Evolutionary conservation across 2,888 invertebrate genomes (phyloP).

Genomic region (Amaurobius ferox): DNA sequence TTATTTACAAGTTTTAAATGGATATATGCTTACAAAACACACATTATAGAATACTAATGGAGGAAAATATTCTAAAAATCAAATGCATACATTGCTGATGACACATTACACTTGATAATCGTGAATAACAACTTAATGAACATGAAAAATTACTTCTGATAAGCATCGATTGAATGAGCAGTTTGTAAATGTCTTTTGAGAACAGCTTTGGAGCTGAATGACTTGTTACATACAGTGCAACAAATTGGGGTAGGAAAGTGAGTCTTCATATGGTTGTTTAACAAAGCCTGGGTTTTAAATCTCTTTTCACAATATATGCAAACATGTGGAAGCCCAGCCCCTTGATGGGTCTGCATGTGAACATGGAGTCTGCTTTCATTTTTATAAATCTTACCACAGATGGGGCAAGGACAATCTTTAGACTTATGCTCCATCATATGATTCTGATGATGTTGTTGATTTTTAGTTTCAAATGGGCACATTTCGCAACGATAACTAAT

Average conservation of each 20-base stretch:
- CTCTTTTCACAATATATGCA: conserved; percentile 60
- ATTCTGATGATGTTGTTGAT: conserved; percentile 14
- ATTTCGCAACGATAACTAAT: conserved; percentile 47
- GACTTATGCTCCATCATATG: conserved; percentile 29
- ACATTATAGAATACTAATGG: too few relatives aligned
- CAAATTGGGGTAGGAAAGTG: conserved; percentile 28
- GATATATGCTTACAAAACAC: too few relatives aligned
- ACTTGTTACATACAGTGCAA: conserved; percentile 33
- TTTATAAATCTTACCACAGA: conserved; percentile 33
- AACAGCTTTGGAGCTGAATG: not conserved
- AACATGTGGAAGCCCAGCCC: not conserved
- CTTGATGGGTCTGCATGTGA: conserved; percentile 41
- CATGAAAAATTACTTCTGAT: not conserved
- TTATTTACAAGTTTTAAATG: too few relatives aligned
- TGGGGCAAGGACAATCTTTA: not conserved
- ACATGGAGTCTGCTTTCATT: conserved; percentile 14
- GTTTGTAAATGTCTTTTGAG: conserved; percentile 11
- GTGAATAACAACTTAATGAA: too few relatives aligned
- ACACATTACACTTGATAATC: too few relatives aligned
- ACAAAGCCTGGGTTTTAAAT: conserved; percentile 32
- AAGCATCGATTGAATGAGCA: not conserved
- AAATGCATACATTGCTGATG: too few relatives aligned
- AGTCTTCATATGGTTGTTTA: conserved; percentile 44
- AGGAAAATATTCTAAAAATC: too few relatives aligned
- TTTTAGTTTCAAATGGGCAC: conserved; percentile 35